Evolutionary conservation across 2,888 invertebrate genomes (phyloP).

Genomic region (Marronus borbonicus): DNA sequence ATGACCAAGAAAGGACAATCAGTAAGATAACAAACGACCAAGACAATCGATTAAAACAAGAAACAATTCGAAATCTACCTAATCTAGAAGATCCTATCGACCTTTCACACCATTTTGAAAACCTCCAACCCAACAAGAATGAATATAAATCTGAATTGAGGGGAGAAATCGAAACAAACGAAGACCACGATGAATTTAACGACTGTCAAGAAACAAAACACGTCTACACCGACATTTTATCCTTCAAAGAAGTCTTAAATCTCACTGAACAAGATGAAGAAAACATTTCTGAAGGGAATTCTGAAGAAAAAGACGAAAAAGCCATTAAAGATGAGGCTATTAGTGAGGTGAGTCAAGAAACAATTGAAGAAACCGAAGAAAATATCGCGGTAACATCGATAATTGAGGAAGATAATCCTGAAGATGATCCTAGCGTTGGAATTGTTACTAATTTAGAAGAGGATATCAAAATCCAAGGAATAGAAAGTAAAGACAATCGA

Average conservation of each 20-base stretch:
- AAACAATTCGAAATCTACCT: not conserved
- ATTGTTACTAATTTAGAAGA: not conserved
- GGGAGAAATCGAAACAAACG: not conserved
- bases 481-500: no score
- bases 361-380: conserved; percentile 12
- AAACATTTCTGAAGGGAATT: no score
- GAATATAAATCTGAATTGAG: not conserved
- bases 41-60: not conserved
- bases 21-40: not conserved
- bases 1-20: conserved; percentile 18
- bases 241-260: not conserved
- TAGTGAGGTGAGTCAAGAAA: not conserved
- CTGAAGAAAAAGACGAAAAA: no score
- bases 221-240: conserved; percentile 31
- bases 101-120: conserved; percentile 18
- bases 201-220: conserved; percentile 22
- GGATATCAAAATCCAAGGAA: no score
- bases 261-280: not conserved
- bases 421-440: not conserved
- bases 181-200: not conserved
- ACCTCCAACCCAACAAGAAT: not conserved
- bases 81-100: conserved; percentile 20
- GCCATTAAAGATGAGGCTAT: no score
- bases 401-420: not conserved
- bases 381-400: not conserved